Percentiles rank a stretch among this genome's conserved stretches.
phyloP scores from a whole-genome alignment of 2,797 vertebrate genomes.

The Trachurus trachurus region DNA sequence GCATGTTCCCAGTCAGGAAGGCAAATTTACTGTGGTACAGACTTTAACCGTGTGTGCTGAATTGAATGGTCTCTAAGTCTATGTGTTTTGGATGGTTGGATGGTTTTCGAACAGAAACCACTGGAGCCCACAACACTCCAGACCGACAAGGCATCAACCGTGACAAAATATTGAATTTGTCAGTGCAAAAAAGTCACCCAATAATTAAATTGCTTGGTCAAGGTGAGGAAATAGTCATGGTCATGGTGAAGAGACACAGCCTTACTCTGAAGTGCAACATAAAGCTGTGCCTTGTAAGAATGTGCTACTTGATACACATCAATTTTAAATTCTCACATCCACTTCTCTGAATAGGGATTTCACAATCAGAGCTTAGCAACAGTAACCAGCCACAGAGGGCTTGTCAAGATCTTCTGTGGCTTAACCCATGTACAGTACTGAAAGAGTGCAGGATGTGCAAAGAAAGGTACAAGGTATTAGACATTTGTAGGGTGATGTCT shows the following conservation, averaged over 20 bases:
- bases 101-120: neutral
- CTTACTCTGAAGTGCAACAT: neutral
- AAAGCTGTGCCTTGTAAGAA: neutral
- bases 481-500: neutral
- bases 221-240: neutral
- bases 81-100: slow-evolving; percentile 1
- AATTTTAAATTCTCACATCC: neutral
- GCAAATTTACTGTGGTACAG: neutral
- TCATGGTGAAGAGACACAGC: neutral
- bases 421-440: neutral
- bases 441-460: no score
- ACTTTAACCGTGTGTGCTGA: neutral
- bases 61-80: neutral
- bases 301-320: neutral
- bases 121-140: neutral
- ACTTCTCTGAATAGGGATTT: neutral
- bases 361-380: no score
- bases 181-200: neutral
- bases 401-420: neutral
- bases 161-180: slow-evolving; percentile 4
- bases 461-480: no score
- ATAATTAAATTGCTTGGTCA: slow-evolving; percentile 3
- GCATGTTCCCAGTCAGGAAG: no score
- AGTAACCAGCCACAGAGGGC: neutral
- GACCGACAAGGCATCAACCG: neutral